A percentile compares a stretch with the other conserved stretches of the same genome.
These are phyloP conservation scores for Elymnias hypermnestra DNA, from an alignment of 1,140 invertebrate genomes.

Conservation along the genomic window DNA sequence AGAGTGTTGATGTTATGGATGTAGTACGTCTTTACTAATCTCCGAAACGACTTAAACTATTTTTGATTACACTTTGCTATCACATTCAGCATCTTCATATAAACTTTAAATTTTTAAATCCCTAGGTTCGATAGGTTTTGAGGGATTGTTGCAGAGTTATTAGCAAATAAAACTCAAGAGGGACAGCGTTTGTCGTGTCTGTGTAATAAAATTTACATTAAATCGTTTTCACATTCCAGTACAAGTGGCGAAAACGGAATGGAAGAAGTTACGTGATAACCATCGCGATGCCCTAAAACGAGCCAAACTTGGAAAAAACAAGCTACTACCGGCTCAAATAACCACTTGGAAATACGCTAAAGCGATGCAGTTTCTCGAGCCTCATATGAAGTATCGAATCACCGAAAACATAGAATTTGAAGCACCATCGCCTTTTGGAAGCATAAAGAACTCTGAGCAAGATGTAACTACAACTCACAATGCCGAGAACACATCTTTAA, in stretches of 20 bases:
- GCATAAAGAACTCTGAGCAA: conserved; percentile 32
- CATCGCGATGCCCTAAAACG: conserved; percentile 59
- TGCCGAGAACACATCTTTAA: conserved; percentile 14
- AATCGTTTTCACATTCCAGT: conserved; percentile 52
- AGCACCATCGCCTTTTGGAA: conserved; percentile 14
- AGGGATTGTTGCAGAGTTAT: too few species aligned
- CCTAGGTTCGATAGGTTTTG: too few species aligned
- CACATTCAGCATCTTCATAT: too few species aligned
- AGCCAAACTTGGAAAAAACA: conserved; percentile 62
- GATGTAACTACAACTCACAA: conserved; percentile 46
- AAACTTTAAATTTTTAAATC: too few species aligned
- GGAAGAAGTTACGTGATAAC: conserved; percentile 62
- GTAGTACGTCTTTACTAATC: too few species aligned
- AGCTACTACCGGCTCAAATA: conserved; percentile 59
- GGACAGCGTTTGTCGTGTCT: too few species aligned
- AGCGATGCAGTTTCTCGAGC: conserved; percentile 63
- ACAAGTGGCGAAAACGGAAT: conserved; percentile 54
- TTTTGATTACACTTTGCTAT: too few species aligned
- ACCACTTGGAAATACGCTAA: conserved; percentile 69
- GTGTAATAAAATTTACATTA: too few species aligned
- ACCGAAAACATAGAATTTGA: conserved; percentile 65
- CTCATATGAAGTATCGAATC: conserved; percentile 64
- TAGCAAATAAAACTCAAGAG: too few species aligned
- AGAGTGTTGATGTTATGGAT: too few species aligned
- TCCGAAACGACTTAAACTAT: too few species aligned